Percentiles rank a stretch among this genome's conserved stretches.
phyloP scores from a whole-genome alignment of 2,888 invertebrate genomes.

The Nemotelus pantherinus region DNA sequence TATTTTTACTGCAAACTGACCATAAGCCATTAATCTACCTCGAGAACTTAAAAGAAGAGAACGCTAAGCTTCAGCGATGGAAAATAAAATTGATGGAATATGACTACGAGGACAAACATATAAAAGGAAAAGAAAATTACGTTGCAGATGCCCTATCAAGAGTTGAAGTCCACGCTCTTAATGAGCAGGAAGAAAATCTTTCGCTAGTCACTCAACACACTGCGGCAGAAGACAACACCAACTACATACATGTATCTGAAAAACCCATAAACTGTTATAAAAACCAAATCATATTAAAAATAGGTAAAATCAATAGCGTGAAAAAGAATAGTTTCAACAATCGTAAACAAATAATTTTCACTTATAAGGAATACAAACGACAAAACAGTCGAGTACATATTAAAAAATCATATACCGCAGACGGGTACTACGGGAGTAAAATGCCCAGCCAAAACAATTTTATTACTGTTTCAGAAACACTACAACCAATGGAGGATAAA shows the following conservation, averaged over 20 bases:
- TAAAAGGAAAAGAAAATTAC: conserved; percentile 31
- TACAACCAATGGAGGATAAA: conserved; percentile 8
- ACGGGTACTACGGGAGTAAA: conserved; percentile 4
- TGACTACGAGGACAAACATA: conserved; percentile 10
- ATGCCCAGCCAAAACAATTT: conserved; percentile 3
- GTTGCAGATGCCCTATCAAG: conserved; percentile 25
- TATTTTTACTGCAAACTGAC: conserved; percentile 60
- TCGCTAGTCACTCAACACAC: conserved; percentile 21
- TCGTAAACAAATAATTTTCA: conserved; percentile 18
- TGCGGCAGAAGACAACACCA: conserved; percentile 27
- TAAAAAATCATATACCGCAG: conserved; percentile 21
- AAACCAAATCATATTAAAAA: conserved; percentile 29
- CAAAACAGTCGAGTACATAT: no score
- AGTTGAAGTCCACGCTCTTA: conserved; percentile 19
- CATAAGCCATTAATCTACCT: conserved; percentile 60
- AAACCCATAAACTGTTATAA: conserved; percentile 7
- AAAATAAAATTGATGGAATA: conserved; percentile 38
- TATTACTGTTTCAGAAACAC: conserved; percentile 20
- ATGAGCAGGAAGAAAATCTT: not conserved
- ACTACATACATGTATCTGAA: conserved; percentile 27
- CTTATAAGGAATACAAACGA: conserved; percentile 22
- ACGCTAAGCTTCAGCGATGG: conserved; percentile 41
- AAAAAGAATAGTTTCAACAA: conserved; percentile 35
- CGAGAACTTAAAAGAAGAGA: no score
- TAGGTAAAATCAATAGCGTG: conserved; percentile 16